Conservation (phyloP, 1,140 invertebrate species). For the Drosophila arizonae region DNA sequence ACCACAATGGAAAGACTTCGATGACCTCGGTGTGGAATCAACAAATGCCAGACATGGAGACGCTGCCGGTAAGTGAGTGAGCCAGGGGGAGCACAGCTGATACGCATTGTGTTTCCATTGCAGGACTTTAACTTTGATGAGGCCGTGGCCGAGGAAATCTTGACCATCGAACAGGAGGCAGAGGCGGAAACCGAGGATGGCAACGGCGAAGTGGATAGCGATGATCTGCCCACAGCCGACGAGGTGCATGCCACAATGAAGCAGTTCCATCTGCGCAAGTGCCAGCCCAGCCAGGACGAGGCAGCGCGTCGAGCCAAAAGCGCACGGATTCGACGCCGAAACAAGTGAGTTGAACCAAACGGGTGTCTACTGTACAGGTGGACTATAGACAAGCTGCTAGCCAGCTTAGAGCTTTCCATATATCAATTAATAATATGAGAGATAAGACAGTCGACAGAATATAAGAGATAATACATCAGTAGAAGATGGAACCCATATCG, state of each 20-base stretch:
- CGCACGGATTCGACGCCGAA: conserved; percentile 67
- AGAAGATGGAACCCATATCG: too few relatives aligned
- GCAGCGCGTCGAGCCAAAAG: conserved; percentile 74
- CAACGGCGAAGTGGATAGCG: conserved; percentile 61
- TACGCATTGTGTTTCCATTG: not conserved
- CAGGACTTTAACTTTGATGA: conserved; percentile 70
- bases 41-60: conserved; percentile 47
- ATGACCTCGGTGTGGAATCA: conserved; percentile 73
- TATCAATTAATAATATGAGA: too few relatives aligned
- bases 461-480: too few relatives aligned
- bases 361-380: not conserved
- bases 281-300: conserved; percentile 73
- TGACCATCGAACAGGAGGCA: conserved; percentile 74
- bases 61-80: conserved; percentile 50
- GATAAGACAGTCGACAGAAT: too few relatives aligned
- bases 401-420: too few relatives aligned
- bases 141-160: conserved; percentile 67
- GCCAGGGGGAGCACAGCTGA: too few relatives aligned
- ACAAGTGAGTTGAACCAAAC: conserved; percentile 57
- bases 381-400: not conserved
- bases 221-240: conserved; percentile 73
- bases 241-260: conserved; percentile 82
- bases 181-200: conserved; percentile 80
- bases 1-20: conserved; percentile 50
- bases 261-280: conserved; percentile 77